Percentiles rank a stretch among this genome's conserved stretches.
These are phyloP conservation scores for Palythoa caribaeorum DNA, from an alignment of 92 coral and sea anemone genomes.

Conservation along the genomic window DNA sequence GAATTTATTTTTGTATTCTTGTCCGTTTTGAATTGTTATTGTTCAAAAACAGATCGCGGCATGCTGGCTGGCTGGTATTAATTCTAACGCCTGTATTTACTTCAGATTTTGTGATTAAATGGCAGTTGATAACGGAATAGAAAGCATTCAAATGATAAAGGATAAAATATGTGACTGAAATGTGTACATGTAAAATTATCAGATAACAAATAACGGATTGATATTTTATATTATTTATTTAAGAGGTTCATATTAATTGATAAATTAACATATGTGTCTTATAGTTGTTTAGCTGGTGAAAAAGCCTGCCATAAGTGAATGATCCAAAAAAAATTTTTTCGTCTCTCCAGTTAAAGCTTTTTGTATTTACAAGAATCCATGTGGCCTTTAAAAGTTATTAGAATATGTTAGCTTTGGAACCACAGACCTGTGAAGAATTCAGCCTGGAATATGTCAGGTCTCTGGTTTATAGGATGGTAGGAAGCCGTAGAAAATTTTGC, in stretches of 20 bases:
- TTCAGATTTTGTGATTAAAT: neutral
- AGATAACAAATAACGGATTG: slow-evolving; percentile 64
- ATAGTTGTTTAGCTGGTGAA: neutral
- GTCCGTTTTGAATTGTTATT: slow-evolving; percentile 31
- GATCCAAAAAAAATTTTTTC: neutral
- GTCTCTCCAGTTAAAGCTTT: neutral
- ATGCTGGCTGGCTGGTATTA: neutral
- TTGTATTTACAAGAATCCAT: neutral
- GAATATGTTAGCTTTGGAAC: neutral
- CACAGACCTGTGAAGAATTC: too few species aligned
- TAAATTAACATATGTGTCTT: neutral
- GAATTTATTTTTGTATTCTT: slow-evolving; percentile 44
- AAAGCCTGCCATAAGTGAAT: neutral
- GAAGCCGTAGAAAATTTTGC: neutral
- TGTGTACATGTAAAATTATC: slow-evolving; percentile 32
- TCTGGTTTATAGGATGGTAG: too few species aligned
- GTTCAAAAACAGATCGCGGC: neutral
- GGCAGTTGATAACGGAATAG: neutral
- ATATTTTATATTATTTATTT: slow-evolving; percentile 78
- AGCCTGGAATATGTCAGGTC: too few species aligned
- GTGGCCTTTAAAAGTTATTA: neutral
- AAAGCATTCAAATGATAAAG: neutral
- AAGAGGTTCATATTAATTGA: slow-evolving; percentile 35
- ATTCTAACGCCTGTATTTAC: neutral
- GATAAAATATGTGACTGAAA: slow-evolving; percentile 10